Percentiles rank a stretch among this genome's conserved stretches.
These are phyloP conservation scores for Barnardius zonarius DNA, from an alignment of 2,113 vertebrate genomes.

Conservation along the genomic window DNA sequence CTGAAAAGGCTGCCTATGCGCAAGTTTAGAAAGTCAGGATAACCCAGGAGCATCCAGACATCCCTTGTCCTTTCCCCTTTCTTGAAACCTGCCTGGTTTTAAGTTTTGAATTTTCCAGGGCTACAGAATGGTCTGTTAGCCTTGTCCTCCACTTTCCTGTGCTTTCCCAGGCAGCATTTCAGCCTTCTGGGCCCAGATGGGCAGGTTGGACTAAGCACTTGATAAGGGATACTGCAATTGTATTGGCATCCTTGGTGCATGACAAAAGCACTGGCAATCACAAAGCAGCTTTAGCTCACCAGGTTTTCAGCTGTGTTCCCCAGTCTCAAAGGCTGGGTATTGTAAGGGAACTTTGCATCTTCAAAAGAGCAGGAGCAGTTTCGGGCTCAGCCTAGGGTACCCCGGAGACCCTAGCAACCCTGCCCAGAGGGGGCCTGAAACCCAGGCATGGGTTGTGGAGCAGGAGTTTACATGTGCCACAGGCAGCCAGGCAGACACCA, in stretches of 20 bases:
- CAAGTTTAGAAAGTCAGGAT: background rate
- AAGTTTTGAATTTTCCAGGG: background rate
- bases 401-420: background rate
- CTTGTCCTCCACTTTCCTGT: background rate
- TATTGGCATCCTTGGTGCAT: constrained; percentile 6
- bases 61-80: background rate
- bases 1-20: background rate
- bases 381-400: background rate
- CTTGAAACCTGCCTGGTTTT: background rate
- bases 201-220: background rate
- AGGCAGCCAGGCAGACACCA: background rate
- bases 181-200: background rate
- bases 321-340: background rate
- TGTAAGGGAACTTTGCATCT: constrained; percentile 36
- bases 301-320: constrained; percentile 1
- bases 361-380: constrained; percentile 39
- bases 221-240: background rate
- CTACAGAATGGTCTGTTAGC: background rate
- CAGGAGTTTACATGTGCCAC: background rate
- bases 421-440: background rate
- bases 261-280: constrained; percentile 39
- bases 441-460: background rate
- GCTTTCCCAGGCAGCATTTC: background rate
- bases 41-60: background rate
- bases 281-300: constrained; percentile 45